A percentile compares a stretch with the other conserved stretches of the same genome.
Conservation (phyloP, 2,888 invertebrate genomes). For the Meteorus colon region DNA sequence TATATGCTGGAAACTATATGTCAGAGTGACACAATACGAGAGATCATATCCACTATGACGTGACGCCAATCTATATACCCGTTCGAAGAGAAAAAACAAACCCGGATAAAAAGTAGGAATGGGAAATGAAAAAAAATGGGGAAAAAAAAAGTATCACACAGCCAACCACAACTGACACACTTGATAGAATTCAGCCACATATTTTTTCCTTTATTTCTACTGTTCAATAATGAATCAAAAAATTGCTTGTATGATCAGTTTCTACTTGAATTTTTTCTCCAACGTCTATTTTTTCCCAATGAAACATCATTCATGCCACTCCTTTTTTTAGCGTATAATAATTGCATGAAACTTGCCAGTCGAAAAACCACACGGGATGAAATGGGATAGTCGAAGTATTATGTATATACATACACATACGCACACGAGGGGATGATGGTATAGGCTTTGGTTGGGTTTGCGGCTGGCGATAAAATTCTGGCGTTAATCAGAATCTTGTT, state of each 20-base stretch:
- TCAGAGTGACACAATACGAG: slow-evolving; percentile 14
- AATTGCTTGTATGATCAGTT: too few species aligned
- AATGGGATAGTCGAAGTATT: slow-evolving; percentile 4
- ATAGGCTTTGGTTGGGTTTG: slow-evolving; percentile 25
- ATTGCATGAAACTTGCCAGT: slow-evolving; percentile 55
- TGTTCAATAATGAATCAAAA: background rate
- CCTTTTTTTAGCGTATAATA: slow-evolving; percentile 27
- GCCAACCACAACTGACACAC: background rate
- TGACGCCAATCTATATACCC: slow-evolving; percentile 11
- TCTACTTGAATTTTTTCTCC: too few species aligned
- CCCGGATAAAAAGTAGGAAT: too few species aligned
- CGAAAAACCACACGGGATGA: slow-evolving; percentile 53
- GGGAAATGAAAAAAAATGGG: too few species aligned
- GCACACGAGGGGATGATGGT: background rate
- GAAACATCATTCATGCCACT: background rate
- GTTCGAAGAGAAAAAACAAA: background rate
- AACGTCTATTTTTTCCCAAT: background rate
- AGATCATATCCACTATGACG: slow-evolving; percentile 24
- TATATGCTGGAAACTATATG: slow-evolving; percentile 1
- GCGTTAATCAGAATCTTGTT: slow-evolving; percentile 69
- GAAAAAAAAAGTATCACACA: too few species aligned
- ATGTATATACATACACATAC: slow-evolving; percentile 2
- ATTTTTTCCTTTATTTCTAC: background rate
- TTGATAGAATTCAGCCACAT: background rate
- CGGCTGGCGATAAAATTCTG: slow-evolving; percentile 64